Conservation (phyloP, 2,888 invertebrate genomes). For the Anaspis maculata region DNA sequence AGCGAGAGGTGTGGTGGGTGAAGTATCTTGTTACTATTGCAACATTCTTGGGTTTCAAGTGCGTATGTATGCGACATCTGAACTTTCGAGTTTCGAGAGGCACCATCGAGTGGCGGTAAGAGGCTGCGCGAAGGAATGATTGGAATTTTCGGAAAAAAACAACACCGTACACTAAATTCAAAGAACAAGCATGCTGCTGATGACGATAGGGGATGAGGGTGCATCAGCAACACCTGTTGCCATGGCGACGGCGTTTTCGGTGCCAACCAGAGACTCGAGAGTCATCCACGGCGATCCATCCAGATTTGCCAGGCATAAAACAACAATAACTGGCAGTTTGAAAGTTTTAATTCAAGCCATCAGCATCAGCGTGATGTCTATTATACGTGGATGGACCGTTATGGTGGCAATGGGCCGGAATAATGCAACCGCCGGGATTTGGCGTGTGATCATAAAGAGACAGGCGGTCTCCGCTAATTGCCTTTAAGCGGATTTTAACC, state of each 20-base stretch:
- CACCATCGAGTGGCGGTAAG: too few relatives aligned
- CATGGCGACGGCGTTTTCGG: conserved; percentile 15
- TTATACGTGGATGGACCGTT: conserved; percentile 13
- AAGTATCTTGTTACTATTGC: too few relatives aligned
- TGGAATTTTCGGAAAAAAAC: too few relatives aligned
- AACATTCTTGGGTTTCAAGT: too few relatives aligned
- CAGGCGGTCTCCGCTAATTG: conserved; percentile 17
- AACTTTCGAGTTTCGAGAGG: too few relatives aligned
- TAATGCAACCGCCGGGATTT: conserved; percentile 16
- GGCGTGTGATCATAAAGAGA: conserved; percentile 13
- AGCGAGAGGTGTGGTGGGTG: too few relatives aligned
- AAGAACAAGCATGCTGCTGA: too few relatives aligned
- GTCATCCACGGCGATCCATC: too few relatives aligned
- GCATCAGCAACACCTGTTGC: conserved; percentile 18
- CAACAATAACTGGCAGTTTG: conserved; percentile 19
- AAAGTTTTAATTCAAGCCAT: conserved; percentile 20
- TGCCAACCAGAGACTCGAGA: not conserved
- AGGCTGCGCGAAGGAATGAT: too few relatives aligned
- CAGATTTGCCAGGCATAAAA: conserved; percentile 15
- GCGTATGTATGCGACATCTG: too few relatives aligned
- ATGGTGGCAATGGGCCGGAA: conserved; percentile 17
- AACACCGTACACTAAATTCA: too few relatives aligned
- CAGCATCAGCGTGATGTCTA: conserved; percentile 12
- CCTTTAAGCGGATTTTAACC: conserved; percentile 17
- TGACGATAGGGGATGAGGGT: too few relatives aligned